Conservation (phyloP, 2,113 vertebrate species). For the Steatornis caripensis region DNA sequence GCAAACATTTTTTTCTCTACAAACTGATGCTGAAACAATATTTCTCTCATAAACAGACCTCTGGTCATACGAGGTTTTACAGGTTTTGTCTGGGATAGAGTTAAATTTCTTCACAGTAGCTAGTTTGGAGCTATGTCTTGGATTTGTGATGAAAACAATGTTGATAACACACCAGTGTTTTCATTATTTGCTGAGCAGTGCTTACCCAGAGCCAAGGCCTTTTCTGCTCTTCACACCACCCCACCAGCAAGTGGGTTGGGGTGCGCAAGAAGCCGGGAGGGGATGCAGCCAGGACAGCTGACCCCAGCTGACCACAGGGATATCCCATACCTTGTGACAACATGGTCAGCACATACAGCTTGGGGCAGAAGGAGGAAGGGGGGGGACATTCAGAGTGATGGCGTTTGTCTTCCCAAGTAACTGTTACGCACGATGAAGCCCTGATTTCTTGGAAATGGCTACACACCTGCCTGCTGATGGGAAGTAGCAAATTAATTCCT, state of each 20-base stretch:
- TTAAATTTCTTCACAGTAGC: not conserved
- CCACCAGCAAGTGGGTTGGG: not conserved
- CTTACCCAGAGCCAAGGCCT: not conserved
- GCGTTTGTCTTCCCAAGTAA: not conserved
- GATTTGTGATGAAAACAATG: not conserved
- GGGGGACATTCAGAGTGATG: fast-evolving
- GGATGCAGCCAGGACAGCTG: not conserved
- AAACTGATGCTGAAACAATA: not conserved
- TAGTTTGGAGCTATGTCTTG: not conserved
- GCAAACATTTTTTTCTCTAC: not conserved
- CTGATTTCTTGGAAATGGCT: not conserved
- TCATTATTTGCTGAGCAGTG: not conserved
- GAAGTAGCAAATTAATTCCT: not conserved
- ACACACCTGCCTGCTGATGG: not conserved
- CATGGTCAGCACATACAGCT: not conserved
- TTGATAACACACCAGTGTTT: not conserved
- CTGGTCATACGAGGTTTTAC: not conserved
- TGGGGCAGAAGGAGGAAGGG: not conserved
- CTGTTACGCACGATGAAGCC: fast-evolving
- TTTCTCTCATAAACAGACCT: not conserved
- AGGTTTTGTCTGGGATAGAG: not conserved
- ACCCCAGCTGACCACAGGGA: not conserved
- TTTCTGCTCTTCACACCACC: not conserved
- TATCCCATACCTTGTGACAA: fast-evolving
- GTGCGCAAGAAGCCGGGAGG: not conserved